Evolutionary conservation across 2,888 invertebrate genomes (phyloP), one percentile per base, ranked within the genome.

Genomic region (Chymomyza fuscimana): DNA sequence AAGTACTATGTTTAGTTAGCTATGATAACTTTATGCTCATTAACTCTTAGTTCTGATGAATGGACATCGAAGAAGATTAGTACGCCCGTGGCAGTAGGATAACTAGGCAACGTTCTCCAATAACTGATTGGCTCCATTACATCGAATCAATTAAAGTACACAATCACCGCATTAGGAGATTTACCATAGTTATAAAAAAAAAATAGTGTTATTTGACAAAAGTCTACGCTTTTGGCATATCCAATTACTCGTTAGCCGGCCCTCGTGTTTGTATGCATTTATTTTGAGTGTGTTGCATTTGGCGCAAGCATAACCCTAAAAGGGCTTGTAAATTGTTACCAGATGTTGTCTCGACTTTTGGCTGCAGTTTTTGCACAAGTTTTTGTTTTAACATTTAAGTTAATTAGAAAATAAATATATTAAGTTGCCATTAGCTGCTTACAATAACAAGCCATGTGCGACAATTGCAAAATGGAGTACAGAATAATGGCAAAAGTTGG

Each of bases 381-480:
- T 60, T 60, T 60, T 60, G 29, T 29, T 60, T 25, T 19, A 12
- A 65, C 84, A 76, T 74, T 73, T 77, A 74, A 82, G 78, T 87
- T 85, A 85, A 85, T 85, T 85, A 85, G 82, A 73, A 81, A 81
- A 87, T 85, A 81, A 78, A 85, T 87, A 82, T 81, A 87, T 85
- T 87, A 85, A 74, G 71, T 74, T 76, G 77, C 76, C 79, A 84
- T 86, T 86, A 80, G 80, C 74, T 78, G 75, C 77, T 58, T 25
- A 25, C 19, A 58, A 58, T 58, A 58, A 58, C 25, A 25, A 5
- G 58, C 22, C 25, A 58, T 25, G 58, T 58, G 58, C 22, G 58
- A 46, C 40, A 46, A 2, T 46, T 12, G 12, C 12, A 46, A 1
- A 46, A 32, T 32, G 32, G 32, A 32, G 12, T 12, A 46, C 40